Evolutionary conservation across 2,888 invertebrate genomes (phyloP), one percentile per base, ranked within the genome.

Genomic region (Tenthredo notha): DNA sequence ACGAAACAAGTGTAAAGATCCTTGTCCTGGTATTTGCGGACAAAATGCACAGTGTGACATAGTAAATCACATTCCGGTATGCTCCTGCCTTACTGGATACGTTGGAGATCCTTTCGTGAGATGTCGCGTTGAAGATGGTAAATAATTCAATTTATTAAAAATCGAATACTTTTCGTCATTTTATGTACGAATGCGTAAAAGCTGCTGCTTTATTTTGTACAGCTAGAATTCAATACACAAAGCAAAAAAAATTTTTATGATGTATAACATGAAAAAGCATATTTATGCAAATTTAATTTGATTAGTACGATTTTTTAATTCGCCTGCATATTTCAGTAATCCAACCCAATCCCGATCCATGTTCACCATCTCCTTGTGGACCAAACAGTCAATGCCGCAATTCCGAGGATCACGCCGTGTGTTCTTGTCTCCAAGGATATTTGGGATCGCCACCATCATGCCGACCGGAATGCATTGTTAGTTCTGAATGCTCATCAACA

Each of bases 1-100:
- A 54, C 95, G 96, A 86, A 96, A 96, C 85, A 97, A 97, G 93
- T 98, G 98, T 91, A 94, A 95, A n/a, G 96, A 98, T 93, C 98
- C 98, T 6, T 98, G 98, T 89, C 95, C 96, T n/a, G 96, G 96
- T 87, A 96, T 96, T 89, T 98, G 98, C 91, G 98, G 97, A 12
- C 93, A 95, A 83, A 96, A 96, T 91, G 96, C 98, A 1, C 94
- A 96, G 85, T 98, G 98, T 91, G 96, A 96, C 90, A 97, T 97
- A 21, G 95, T 97, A 84, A 97, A 97, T 90, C 98, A 96, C 87
- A 94, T 95, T 85, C 96, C 96, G 1, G 94, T 95, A 61, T 96
- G 96, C 87, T 94, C 94, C 67, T 95, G 95, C 86, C 91, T 90
- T 10, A 86, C 91, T 40, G 93, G 93, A 37, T 93, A 91, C 84